Evolutionary conservation across 2,113 vertebrate species (phyloP), one percentile per base, ranked within the genome.

Genomic region (Hippocampus abdominalis): DNA sequence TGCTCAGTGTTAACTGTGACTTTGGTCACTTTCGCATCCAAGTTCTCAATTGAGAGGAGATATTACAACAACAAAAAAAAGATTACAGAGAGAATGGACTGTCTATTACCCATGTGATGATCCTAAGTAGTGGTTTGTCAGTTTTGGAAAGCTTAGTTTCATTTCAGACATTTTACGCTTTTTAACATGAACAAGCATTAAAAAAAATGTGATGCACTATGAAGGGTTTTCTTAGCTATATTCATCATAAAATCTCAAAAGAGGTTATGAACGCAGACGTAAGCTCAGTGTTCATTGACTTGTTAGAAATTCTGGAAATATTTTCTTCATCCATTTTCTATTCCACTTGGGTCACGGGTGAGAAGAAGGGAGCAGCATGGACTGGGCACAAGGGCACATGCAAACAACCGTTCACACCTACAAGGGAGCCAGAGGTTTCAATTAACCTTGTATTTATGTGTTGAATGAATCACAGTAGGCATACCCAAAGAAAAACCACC

Each of bases 1-100:
- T 90, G 89, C 69, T 89, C 84, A 89, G 79, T 89, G 88, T 36
- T 91, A 87, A 89, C 86, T 79, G 69, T 29, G 42, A 70, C 70
- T 75, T 73, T 76, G 74, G 84, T 82, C 85, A 84, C 86, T 82
- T 81, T 68, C 18, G 18, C 27, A 11, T 39, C 29, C 48, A 53
- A 13, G 20, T 4, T 39, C 48, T 36, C 49, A 53, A 65, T 6
- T 66, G 46, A 29, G 18, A 20, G 44, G 27, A 6, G 46, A 21
- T 23, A n/a, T 60, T 49, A 2, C 1, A n/a, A 54, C 23, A 54
- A 54, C 10, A 16, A 29, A 18, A 10, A 39, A 39, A 40, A 11
- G 9, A n/a, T 4, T 11, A 21, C 21, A 61, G 18, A 27, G 3
- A 6, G 11, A 57, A 57, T 57, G 9, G 8, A 18, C n/a, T 59